Conservation (phyloP, 2,797 vertebrate genomes). For the Schizothorax lantsangensis region DNA sequence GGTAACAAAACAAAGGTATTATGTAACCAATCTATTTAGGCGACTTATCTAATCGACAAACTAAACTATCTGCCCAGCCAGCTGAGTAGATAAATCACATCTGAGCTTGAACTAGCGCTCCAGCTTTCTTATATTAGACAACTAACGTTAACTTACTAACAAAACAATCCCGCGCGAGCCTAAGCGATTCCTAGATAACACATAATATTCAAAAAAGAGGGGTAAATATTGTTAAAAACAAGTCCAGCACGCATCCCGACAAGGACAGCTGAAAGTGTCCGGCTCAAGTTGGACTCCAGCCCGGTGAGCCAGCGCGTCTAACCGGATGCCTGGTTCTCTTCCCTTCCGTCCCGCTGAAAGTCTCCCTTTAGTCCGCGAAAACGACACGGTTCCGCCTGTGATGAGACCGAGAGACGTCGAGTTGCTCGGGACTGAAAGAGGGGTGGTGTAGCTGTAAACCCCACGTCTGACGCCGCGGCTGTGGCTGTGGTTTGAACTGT, state of each 20-base stretch:
- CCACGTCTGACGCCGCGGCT: conserved; percentile 20
- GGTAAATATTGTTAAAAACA: not conserved
- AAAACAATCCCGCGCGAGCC: not conserved
- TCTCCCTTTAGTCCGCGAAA: conserved; percentile 24
- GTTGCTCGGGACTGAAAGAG: not conserved
- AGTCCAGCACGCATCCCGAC: conserved; percentile 38
- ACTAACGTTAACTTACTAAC: not conserved
- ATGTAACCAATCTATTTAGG: not conserved
- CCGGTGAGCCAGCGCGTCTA: conserved; percentile 47
- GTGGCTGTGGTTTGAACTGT: conserved; percentile 33
- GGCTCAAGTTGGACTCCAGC: conserved; percentile 47
- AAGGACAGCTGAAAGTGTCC: conserved; percentile 38
- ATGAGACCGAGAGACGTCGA: conserved; percentile 23
- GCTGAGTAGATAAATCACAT: conserved; percentile 49
- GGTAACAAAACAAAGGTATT: conserved; percentile 28
- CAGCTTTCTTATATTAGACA: not conserved
- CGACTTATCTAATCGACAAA: conserved; percentile 8
- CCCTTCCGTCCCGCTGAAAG: conserved; percentile 41
- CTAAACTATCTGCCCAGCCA: conserved; percentile 46
- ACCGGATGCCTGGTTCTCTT: conserved; percentile 47
- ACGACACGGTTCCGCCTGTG: conserved; percentile 12
- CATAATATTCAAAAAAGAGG: conserved; percentile 12
- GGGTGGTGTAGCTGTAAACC: not conserved
- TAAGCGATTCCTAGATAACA: not conserved
- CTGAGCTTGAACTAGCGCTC: not conserved